Evolutionary conservation across 2,888 invertebrate species (phyloP), one percentile per base, ranked within the genome.

Genomic region (Smittia sp.): DNA sequence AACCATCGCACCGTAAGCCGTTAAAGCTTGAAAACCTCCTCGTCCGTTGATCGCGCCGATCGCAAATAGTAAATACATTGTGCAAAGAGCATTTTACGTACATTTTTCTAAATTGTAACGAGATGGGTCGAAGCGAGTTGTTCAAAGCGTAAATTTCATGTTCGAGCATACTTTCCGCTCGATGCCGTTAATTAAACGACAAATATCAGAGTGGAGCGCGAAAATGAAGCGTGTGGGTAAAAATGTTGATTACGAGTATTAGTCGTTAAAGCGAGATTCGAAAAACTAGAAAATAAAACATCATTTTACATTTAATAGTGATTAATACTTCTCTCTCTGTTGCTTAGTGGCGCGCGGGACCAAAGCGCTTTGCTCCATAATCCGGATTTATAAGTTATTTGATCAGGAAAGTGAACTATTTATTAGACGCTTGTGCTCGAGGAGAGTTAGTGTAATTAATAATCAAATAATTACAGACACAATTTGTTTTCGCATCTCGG

Each of bases 231-330:
- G 69, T 69, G 27, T 69, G 32, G 69, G 52, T 69, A 69, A 27
- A 27, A 54, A 25, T 39, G 32, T 69, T 41, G 69, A 69, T 54
- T 52, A 25, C 54, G 25, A 69, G 69, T 54, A 69, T 69, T 69
- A 69, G 69, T 69, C 54, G 27, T 69, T 69, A 69, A 68, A 68
- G 20, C 58, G 9, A 58, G 18, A 20, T 58, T 18, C 58, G 58
- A 58, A 58, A 58, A 58, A 58, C 18, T 4, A 58, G 58, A 58
- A 58, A 58, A 58, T n/a, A 58, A 58, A 58, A 58, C 58, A 58
- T 58, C 15, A 58, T 20, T 58, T 46, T 46, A 46, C 52, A 46
- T 46, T 58, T 58, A 58, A 58, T 58, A 22, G 20, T 58, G 58
- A 58, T 58, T 58, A 58, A 58, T 58, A 18, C 3, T 58, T 58